Conservation (phyloP, 2,797 vertebrate genomes). For the Cirrhinus molitorella region DNA sequence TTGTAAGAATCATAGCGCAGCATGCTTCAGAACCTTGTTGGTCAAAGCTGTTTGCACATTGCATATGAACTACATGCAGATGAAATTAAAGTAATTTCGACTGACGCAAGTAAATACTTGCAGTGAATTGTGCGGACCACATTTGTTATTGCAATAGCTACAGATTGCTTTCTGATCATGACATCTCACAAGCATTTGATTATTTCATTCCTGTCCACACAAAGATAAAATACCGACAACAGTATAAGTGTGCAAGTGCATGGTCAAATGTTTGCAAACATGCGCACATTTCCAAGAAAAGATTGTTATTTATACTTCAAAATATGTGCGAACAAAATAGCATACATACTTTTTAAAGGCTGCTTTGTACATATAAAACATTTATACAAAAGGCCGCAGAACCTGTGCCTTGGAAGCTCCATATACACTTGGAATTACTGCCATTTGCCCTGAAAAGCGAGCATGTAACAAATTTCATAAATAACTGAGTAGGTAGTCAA, state of each 20-base stretch:
- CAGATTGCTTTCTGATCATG: background rate
- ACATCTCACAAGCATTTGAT: background rate
- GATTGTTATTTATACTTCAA: background rate
- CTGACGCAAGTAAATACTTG: background rate
- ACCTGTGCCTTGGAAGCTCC: background rate
- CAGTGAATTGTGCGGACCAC: background rate
- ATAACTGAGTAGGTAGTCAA: constrained; percentile 31
- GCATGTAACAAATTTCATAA: constrained; percentile 36
- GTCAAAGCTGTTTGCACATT: background rate
- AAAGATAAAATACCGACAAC: background rate
- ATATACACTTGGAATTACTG: background rate
- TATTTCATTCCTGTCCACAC: background rate
- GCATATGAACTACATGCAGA: background rate
- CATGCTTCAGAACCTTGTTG: constrained; percentile 10
- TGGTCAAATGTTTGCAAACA: background rate
- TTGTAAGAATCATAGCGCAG: constrained; percentile 11
- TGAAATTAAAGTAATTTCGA: constrained; percentile 25
- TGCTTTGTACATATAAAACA: constrained; percentile 13
- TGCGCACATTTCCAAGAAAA: background rate
- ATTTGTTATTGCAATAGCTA: background rate
- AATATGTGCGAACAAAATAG: background rate
- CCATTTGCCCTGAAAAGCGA: background rate
- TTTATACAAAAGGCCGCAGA: constrained; percentile 2
- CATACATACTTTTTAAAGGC: background rate
- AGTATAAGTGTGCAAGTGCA: background rate